Conservation (phyloP, 2,888 invertebrate species). For the Boloria selene region DNA sequence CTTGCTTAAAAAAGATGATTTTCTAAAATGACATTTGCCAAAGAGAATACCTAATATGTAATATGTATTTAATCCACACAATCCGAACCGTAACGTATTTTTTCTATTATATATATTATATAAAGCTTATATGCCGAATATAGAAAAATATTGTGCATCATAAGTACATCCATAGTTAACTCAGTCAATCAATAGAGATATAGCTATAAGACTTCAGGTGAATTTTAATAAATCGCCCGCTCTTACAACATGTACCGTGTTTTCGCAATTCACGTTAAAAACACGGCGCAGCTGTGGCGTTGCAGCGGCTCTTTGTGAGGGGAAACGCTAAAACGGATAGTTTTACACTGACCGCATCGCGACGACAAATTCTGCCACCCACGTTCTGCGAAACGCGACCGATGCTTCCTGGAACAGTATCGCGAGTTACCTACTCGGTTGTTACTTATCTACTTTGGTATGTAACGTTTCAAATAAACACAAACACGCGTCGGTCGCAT, state of each 20-base stretch:
- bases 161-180: too few species aligned
- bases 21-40: too few species aligned
- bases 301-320: conserved; percentile 44
- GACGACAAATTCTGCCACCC: conserved; percentile 36
- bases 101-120: too few species aligned
- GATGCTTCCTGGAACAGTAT: conserved; percentile 35
- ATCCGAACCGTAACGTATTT: too few species aligned
- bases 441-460: conserved; percentile 12
- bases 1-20: too few species aligned
- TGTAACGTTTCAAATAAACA: conserved; percentile 4
- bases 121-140: too few species aligned
- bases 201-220: too few species aligned
- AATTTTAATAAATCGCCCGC: conserved; percentile 22
- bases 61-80: too few species aligned
- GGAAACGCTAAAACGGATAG: conserved; percentile 44
- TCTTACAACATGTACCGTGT: conserved; percentile 41
- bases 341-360: conserved; percentile 41
- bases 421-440: conserved; percentile 28
- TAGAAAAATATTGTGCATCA: too few species aligned
- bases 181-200: too few species aligned
- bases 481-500: background rate
- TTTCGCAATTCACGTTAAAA: conserved; percentile 48
- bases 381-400: conserved; percentile 32
- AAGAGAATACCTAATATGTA: too few species aligned
- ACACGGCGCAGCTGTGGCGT: conserved; percentile 49